A percentile compares a stretch with the other conserved stretches of the same genome.
Evolutionary conservation across 2,797 vertebrate species (phyloP).

Genomic region (Garrulus glandarius): DNA sequence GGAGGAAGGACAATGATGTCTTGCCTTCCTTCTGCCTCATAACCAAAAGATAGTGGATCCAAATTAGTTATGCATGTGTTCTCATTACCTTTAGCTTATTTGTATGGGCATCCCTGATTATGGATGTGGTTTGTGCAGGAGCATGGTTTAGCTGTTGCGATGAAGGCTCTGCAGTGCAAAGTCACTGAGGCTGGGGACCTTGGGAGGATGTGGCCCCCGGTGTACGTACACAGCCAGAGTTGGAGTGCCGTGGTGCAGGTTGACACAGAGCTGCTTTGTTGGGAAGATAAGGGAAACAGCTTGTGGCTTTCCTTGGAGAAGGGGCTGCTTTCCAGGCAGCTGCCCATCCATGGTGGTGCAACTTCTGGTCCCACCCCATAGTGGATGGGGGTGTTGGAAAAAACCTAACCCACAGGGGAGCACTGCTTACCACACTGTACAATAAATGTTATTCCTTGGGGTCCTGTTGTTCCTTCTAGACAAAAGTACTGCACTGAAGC

Average conservation of each 20-base stretch:
- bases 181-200: accelerated
- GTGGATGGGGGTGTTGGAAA: background rate
- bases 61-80: background rate
- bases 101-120: accelerated
- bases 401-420: background rate
- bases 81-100: background rate
- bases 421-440: background rate
- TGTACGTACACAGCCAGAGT: accelerated
- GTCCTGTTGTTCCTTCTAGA: background rate
- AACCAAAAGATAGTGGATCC: background rate
- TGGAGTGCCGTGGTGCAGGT: background rate
- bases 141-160: accelerated
- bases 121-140: background rate
- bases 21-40: background rate
- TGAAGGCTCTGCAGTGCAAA: background rate
- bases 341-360: background rate
- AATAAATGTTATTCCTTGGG: background rate
- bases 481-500: background rate
- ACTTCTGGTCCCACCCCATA: background rate
- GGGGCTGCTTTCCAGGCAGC: background rate
- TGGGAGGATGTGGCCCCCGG: accelerated
- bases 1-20: accelerated
- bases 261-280: background rate
- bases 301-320: background rate
- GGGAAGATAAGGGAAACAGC: background rate